Evolutionary conservation across 2,113 vertebrate genomes (phyloP).

Genomic region (Poeciliopsis turrubarensis): DNA sequence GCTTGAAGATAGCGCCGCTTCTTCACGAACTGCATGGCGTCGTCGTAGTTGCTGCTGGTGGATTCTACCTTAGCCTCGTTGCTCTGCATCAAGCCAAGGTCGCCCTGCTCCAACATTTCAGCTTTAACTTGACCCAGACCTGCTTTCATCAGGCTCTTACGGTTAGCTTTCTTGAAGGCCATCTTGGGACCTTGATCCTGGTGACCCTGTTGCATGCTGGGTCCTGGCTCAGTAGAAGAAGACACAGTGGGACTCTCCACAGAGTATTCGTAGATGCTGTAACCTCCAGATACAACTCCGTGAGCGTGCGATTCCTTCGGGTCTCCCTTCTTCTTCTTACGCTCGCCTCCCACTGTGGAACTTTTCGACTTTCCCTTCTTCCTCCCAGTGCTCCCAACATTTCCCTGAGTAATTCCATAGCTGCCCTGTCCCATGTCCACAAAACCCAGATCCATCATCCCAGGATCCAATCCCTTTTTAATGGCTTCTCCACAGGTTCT

Average conservation of each 20-base stretch:
- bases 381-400: constrained; percentile 83
- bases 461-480: constrained; percentile 89
- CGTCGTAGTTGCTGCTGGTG: constrained; percentile 92
- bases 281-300: constrained; percentile 70
- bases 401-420: constrained; percentile 93
- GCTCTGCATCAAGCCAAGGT: constrained; percentile 87
- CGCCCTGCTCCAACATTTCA: constrained; percentile 82
- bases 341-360: constrained; percentile 84
- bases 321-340: constrained; percentile 85
- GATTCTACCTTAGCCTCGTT: constrained; percentile 83
- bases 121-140: constrained; percentile 83
- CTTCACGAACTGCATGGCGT: constrained; percentile 99
- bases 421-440: constrained; percentile 86
- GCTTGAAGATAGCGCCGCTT: constrained; percentile 94
- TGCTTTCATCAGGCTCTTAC: constrained; percentile 87
- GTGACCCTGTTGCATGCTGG: constrained; percentile 87
- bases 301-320: constrained; percentile 60
- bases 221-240: constrained; percentile 84
- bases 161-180: constrained; percentile 91
- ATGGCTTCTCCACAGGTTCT: constrained; percentile 95
- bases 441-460: constrained; percentile 83
- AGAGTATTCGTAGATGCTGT: constrained; percentile 87
- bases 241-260: constrained; percentile 87
- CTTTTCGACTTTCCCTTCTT: constrained; percentile 93
- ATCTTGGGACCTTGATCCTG: constrained; percentile 89